Evolutionary conservation across 1,140 invertebrate genomes (phyloP).

Genomic region (Drosophila funebris): DNA sequence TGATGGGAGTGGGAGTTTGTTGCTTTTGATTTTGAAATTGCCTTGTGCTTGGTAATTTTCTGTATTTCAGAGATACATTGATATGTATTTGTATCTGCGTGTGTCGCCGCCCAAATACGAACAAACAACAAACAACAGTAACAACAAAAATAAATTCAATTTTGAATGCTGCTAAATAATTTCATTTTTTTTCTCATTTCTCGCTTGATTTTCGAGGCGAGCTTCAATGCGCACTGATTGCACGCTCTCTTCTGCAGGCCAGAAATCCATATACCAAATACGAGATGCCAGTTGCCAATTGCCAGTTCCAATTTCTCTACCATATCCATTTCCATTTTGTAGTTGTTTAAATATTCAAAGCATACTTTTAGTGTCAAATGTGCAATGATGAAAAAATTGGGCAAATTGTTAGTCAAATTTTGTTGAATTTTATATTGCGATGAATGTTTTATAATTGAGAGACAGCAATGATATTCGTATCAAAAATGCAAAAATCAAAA

Average conservation of each 20-base stretch:
- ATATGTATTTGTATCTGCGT: slow-evolving; percentile 1
- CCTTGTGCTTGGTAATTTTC: slow-evolving; percentile 66
- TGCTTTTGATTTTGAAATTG: slow-evolving; percentile 62
- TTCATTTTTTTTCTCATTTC: slow-evolving; percentile 63
- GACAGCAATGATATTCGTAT: background rate
- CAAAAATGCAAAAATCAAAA: no score
- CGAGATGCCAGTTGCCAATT: background rate
- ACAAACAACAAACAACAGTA: slow-evolving; percentile 9
- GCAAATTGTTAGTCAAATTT: slow-evolving; percentile 9
- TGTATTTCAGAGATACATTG: slow-evolving; percentile 50
- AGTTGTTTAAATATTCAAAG: slow-evolving; percentile 64
- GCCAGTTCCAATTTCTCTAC: background rate
- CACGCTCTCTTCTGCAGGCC: background rate
- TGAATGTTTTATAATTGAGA: slow-evolving; percentile 27
- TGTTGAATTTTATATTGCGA: slow-evolving; percentile 3
- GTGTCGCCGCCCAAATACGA: slow-evolving; percentile 3
- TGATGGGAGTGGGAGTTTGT: background rate
- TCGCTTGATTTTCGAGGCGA: slow-evolving; percentile 58
- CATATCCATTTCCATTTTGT: slow-evolving; percentile 47
- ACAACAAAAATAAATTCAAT: slow-evolving; percentile 64
- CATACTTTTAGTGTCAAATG: slow-evolving; percentile 60
- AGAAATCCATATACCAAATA: no score
- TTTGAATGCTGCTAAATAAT: slow-evolving; percentile 76
- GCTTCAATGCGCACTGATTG: slow-evolving; percentile 68
- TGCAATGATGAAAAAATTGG: slow-evolving; percentile 14